Base-by-base conservation (phyloP, 2,113 vertebrate species). In the Zosterops borbonicus region DNA sequence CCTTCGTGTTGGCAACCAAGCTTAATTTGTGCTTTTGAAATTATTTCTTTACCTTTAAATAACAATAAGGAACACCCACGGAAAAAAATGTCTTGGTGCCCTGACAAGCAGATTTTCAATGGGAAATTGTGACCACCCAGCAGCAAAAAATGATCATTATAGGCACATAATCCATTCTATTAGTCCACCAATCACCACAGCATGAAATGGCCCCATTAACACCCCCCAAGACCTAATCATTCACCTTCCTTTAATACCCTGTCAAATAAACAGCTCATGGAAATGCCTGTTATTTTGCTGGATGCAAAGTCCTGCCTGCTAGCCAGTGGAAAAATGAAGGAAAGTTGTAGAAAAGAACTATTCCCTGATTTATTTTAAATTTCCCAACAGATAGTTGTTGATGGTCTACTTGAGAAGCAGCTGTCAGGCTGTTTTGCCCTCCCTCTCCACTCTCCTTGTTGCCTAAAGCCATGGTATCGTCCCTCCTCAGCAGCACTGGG, bases 131-230 rank as follows among this genome's bases (percentile, higher is more conserved):
- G 92, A 89, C 92, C 64, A 75, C 76, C 41, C 59, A 78, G 85
- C 82, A 96, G 88, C 90, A 91, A 90, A 92, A 95, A 85, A 90
- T 56, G 0, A 60, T 78, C 82, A 93, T 95, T 95, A 81, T 56
- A 82, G 69, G 80, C 60, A 73, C 83, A 94, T 92, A 94, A 93
- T 90, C 85, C 73, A 46, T 93, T 92, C 87, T 90, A 94, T 84
- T 56, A 88, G 87, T 93, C 63, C 83, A 87, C 93, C 92, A 93
- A 92, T 92, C 89, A 88, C 88, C 92, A 60, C 95, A 96, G 85
- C 87, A 56, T 71, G 88, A 95, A 96, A 92, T 56, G 58, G 64
- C 73, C 86, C 73, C 56, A 83, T 87, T 96, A 95, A 64, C 56
- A 92, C 41, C 73, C 76, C 90, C 60, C 47, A 75, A 68, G 52